Conservation (phyloP, 2,888 invertebrate genomes). For the Baronia brevicornis region DNA sequence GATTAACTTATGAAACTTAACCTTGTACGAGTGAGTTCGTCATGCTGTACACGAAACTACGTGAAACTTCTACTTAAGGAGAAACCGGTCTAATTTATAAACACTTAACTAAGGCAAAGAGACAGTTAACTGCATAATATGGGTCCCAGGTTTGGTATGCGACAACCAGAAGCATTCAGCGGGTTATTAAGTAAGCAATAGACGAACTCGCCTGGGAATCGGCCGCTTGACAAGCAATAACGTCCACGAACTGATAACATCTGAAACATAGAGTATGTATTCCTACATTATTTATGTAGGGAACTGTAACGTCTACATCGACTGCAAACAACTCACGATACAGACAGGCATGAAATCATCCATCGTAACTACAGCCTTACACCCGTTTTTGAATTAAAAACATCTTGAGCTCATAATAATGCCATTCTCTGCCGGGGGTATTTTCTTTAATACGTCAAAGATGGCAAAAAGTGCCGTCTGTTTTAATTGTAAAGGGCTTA, state of each 20-base stretch:
- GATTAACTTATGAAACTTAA: no score
- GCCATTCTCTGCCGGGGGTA: conserved; percentile 33
- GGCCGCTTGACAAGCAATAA: conserved; percentile 10
- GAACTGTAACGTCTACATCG: conserved; percentile 8
- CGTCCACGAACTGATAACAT: conserved; percentile 12
- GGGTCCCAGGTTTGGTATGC: conserved; percentile 11
- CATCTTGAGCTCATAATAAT: conserved; percentile 37
- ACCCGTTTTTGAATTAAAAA: conserved; percentile 36
- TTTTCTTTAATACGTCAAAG: conserved; percentile 34
- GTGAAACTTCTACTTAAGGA: no score
- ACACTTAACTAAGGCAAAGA: conserved; percentile 13
- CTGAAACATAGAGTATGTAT: conserved; percentile 12
- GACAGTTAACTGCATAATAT: conserved; percentile 16
- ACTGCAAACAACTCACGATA: conserved; percentile 19
- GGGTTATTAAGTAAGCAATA: conserved; percentile 13
- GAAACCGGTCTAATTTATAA: conserved; percentile 17
- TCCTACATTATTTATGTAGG: conserved; percentile 15
- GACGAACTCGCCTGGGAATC: conserved; percentile 13
- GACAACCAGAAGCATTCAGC: conserved; percentile 6
- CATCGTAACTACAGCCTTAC: conserved; percentile 20
- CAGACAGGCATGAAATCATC: conserved; percentile 32
- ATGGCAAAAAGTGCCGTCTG: conserved; percentile 38
- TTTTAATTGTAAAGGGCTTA: conserved; percentile 57
- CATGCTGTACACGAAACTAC: no score
- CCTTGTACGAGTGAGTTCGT: no score